Evolutionary conservation across 2,113 vertebrate genomes (phyloP), one percentile per base, ranked within the genome.

Genomic region (Chauna torquata): DNA sequence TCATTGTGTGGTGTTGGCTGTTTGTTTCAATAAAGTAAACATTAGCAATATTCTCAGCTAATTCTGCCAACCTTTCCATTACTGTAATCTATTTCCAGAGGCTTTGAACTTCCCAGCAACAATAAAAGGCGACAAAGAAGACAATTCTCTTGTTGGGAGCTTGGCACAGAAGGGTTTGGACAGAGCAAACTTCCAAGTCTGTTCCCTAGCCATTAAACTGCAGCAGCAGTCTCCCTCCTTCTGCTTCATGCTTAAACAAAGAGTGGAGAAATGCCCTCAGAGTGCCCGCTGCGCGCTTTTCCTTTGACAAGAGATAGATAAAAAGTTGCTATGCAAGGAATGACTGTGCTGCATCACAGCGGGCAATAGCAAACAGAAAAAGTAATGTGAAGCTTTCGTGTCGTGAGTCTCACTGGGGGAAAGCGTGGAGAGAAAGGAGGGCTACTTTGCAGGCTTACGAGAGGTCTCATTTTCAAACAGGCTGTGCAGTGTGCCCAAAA

Each of bases 11-110:
- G 42, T 58, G 11, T 66, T 80, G 71, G 54, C 69, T 91, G 79
- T 82, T 94, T 96, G 70, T 87, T 91, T 94, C 79, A 70, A 50
- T 96, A 68, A 95, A 92, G 38, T 58, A 90, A 95, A 72, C 79
- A 24, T 77, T 59, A 77, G 78, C 40, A 71, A 47, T 97, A 65
- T 34, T 94, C 65, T 87, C 94, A 38, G 83, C 54, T 91, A 27
- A 50, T 94, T 90, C 89, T 91, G 87, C 82, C 89, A 88, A 22
- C 62, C 32, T 90, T 90, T 91, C 89, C 78, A 16, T 91, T 92
- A 80, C 77, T 68, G 65, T 44, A 42, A 50, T 72, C 91, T 94
- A 1, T 96, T 96, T 96, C 62, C 57, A 84, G 91, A 87, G 45
- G 74, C n/a, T 86, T 91, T 87, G 81, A 89, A 85, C 66, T 92